Evolutionary conservation across 2,888 invertebrate genomes (phyloP), one percentile per base, ranked within the genome.

Genomic region (Morinoia aosen): DNA sequence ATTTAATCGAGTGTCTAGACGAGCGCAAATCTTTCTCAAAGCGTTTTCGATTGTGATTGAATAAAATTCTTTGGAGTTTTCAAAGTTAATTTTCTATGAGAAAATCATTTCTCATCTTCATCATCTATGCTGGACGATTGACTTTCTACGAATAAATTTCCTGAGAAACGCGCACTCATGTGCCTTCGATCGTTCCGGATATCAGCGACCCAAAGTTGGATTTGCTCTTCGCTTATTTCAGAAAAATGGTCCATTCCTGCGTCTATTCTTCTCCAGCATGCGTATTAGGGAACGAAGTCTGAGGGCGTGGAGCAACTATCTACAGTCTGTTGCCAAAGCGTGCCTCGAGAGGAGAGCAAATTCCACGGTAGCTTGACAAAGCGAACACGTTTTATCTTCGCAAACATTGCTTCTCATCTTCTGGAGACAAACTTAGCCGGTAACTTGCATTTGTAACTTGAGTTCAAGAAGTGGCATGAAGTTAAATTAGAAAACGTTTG

Each of bases 331-430:
- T 90, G 48, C 90, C 90, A 90, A 90, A 90, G 90, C 90, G 16
- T 40, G 90, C 48, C 40, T 90, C 40, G 90, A 90, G 90, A 40
- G 90, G 40, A 40, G 40, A 90, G 90, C 90, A 90, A 90, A 90
- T 90, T 39, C 90, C 90, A 48, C 48, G 90, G 90, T 40, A 90
- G 40, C 40, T 90, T 90, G 39, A 48, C 90, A 48, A 90, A 90
- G 90, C 90, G 48, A 90, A 90, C 90, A 19, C 48, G 90, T 90
- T 90, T 90, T 90, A 90, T 90, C 90, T 90, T 48, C 39, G 90
- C 90, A 90, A 90, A 90, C 90, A 90, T 39, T 90, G 90, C 90
- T 90, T 90, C 90, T 90, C 90, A 90, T 90, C 90, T 40, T 48
- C 90, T 33, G 25, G 76, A 76, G 76, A 76, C 76, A 76, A 33